A percentile compares a stretch with the other conserved stretches of the same genome.
These are phyloP conservation scores for Chironomus striatipennis DNA, from an alignment of 1,140 invertebrate species.

Conservation along the genomic window DNA sequence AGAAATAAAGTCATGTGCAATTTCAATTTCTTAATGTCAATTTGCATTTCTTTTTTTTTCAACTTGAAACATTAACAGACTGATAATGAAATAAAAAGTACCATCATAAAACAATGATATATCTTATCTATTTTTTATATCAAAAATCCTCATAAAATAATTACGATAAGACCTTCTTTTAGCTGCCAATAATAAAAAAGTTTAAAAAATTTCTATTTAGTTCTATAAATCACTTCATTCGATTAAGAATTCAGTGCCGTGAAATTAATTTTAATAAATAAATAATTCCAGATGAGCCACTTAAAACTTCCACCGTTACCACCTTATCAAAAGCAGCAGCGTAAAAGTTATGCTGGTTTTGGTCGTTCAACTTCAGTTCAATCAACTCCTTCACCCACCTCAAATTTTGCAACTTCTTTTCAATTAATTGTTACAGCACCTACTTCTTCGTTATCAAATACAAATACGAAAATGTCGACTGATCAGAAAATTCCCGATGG, in stretches of 20 bases:
- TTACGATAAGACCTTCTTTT: neutral
- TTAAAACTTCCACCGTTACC: neutral
- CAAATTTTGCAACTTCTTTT: slow-evolving; percentile 4
- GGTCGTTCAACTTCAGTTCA: neutral
- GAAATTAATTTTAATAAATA: neutral
- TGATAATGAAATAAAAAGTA: neutral
- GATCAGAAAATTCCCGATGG: slow-evolving; percentile 6
- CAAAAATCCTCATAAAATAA: neutral
- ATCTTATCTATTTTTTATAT: slow-evolving; percentile 10
- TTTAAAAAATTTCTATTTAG: neutral
- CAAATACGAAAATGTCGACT: neutral
- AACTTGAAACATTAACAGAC: neutral
- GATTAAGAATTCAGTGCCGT: neutral
- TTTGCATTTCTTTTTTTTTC: neutral
- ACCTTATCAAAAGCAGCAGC: neutral
- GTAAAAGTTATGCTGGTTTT: slow-evolving; percentile 26
- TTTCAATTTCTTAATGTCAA: neutral
- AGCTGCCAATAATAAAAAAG: neutral
- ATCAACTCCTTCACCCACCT: neutral
- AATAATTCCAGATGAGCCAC: slow-evolving; percentile 2
- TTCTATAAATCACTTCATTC: neutral
- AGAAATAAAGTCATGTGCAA: slow-evolving; percentile 42
- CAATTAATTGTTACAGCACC: slow-evolving; percentile 10
- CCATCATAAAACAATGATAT: neutral
- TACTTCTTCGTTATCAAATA: neutral